These are phyloP conservation scores for Alectura lathami DNA, from an alignment of 2,113 vertebrate genomes.

Conservation along the genomic window DNA sequence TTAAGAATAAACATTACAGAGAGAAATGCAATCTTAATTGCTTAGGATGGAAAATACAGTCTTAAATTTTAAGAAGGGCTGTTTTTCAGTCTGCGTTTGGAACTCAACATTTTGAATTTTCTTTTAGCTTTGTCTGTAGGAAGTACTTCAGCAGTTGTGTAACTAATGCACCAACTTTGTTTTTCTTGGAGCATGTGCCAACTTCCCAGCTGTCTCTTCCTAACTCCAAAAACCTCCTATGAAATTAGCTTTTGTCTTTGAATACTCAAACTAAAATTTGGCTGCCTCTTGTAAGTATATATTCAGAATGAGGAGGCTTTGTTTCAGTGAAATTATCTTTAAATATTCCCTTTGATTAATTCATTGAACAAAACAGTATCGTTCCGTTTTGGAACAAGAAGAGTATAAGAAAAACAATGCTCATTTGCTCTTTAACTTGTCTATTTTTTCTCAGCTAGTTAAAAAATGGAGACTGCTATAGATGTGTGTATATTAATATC, in stretches of 20 bases:
- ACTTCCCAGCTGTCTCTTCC: conserved; percentile 32
- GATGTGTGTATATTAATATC: not conserved
- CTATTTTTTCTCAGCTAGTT: not conserved
- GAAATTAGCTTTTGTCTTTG: conserved; percentile 28
- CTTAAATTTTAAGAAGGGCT: not conserved
- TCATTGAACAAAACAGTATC: not conserved
- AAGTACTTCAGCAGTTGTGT: conserved; percentile 23
- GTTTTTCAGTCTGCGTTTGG: not conserved
- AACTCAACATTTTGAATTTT: conserved; percentile 8
- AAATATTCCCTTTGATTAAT: conserved; percentile 33
- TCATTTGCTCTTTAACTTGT: not conserved
- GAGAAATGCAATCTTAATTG: not conserved
- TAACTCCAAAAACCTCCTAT: not conserved
- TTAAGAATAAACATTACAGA: not conserved
- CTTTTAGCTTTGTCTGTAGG: not conserved
- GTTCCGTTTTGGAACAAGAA: not conserved
- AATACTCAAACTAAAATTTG: conserved; percentile 10
- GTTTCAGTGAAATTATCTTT: not conserved
- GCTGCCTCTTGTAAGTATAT: not conserved
- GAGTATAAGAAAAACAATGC: not conserved
- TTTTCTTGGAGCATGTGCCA: conserved; percentile 18
- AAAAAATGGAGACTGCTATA: not conserved
- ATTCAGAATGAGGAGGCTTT: conserved; percentile 16
- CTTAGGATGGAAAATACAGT: not conserved
- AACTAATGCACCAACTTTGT: conserved; percentile 23